phyloP scores from a whole-genome alignment of 2,797 vertebrate species.

The Myoxocephalus aenaeus region DNA sequence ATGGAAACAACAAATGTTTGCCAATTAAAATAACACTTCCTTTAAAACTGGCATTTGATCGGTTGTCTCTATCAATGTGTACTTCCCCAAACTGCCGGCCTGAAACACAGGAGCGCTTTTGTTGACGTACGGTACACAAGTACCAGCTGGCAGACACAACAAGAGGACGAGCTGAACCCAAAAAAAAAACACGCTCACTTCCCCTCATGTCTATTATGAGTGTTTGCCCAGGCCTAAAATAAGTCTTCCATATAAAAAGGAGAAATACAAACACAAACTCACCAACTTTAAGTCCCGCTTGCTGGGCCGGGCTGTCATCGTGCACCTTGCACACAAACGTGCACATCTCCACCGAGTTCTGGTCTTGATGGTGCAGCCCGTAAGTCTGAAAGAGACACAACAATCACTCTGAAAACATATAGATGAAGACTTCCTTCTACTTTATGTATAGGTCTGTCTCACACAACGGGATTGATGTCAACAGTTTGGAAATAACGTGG shows the following conservation, averaged over 20 bases:
- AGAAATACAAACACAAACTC: constrained; percentile 60
- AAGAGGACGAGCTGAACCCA: constrained; percentile 2
- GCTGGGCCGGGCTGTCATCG: constrained; percentile 89
- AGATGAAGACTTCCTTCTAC: not conserved
- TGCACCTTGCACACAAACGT: constrained; percentile 96
- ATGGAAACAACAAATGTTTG: constrained; percentile 11
- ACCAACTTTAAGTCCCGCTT: constrained; percentile 93
- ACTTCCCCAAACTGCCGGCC: constrained; percentile 66
- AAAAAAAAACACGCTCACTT: constrained; percentile 32
- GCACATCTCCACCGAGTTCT: constrained; percentile 96
- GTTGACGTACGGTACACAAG: constrained; percentile 56
- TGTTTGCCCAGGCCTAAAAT: constrained; percentile 32
- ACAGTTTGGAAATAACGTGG: constrained; percentile 22
- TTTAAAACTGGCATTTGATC: constrained; percentile 7
- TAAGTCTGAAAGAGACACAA: constrained; percentile 89
- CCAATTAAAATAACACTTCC: constrained; percentile 19
- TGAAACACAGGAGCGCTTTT: constrained; percentile 19
- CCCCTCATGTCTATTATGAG: constrained; percentile 30
- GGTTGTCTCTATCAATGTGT: constrained; percentile 38
- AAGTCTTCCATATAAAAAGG: constrained; percentile 9
- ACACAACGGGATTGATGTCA: not conserved
- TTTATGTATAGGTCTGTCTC: not conserved
- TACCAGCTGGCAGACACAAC: constrained; percentile 39
- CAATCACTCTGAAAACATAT: not conserved
- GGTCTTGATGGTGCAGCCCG: constrained; percentile 93